Base-by-base conservation (phyloP, 2,888 invertebrate genomes). In the Thysanoteuthis rhombus region DNA sequence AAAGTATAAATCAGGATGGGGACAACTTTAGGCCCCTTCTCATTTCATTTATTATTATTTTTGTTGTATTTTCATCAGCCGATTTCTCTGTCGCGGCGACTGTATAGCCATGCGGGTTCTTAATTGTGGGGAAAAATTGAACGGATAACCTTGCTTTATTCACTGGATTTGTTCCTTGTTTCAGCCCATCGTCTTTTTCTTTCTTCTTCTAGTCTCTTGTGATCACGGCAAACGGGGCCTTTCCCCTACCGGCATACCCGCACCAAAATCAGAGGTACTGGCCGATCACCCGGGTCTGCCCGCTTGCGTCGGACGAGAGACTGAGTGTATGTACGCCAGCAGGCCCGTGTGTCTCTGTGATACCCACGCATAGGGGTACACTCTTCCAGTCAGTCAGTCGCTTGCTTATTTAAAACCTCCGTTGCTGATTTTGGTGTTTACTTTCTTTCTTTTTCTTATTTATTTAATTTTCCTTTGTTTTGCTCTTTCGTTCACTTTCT, bases 311-410 rank as follows among this genome's bases (percentile, higher is more conserved):
- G 75, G 75, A 12, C 75, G 75, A 75, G n/a, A 75, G 75, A 75
- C 75, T n/a, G 19, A 75, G 75, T 75, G 75, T 75, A 75, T 75
- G 75, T 75, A 75, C 75, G 75, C 75, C 75, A 75, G 75, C 75
- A 75, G 75, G 75, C 75, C 75, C 75, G 75, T 75, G 75, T 75
- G n/a, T 36, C 75, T 75, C 75, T 16, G 16, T 75, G 75, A 36
- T 75, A 75, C 75, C 75, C 75, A 75, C 75, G 75, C 75, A 75
- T 75, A 75, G 75, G 75, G 75, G 75, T 75, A 75, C 75, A 75
- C 75, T 75, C 75, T 75, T 75, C 10, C 75, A 75, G 75, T 36
- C 75, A 75, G 75, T 36, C 75, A n/a, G 75, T n/a, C 75, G 75
- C 36, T 75, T 75, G n/a, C 75, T 75, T 25, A 75, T 75, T 75